Evolutionary conservation across 2,113 vertebrate genomes (phyloP).

Genomic region (Uropsilus gracilis): DNA sequence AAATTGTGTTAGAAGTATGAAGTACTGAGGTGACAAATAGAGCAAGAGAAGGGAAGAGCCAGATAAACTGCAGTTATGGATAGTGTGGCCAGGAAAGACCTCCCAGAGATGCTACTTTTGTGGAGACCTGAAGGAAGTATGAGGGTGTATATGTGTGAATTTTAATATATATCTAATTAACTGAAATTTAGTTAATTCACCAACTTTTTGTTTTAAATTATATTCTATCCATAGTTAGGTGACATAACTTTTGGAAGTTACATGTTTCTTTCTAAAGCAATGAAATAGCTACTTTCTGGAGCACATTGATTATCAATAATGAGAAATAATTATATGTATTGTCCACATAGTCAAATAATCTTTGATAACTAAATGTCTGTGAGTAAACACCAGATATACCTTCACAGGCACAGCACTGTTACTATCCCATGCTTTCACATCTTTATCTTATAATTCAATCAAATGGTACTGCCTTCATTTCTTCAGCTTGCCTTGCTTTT

Average conservation of each 20-base stretch:
- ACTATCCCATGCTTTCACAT: background rate
- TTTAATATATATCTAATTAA: background rate
- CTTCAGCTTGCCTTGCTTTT: background rate
- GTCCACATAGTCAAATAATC: background rate
- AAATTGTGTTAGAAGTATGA: background rate
- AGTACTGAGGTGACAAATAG: background rate
- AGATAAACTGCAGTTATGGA: background rate
- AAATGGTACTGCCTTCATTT: background rate
- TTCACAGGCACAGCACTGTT: background rate
- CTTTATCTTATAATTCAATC: background rate
- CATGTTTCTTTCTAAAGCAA: slow-evolving; percentile 19
- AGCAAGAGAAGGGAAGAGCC: background rate
- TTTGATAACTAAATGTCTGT: background rate
- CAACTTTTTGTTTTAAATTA: background rate
- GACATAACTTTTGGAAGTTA: background rate
- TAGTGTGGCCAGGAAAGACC: background rate
- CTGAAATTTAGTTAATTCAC: background rate
- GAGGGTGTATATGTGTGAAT: background rate
- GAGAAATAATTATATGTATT: background rate
- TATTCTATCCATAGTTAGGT: background rate
- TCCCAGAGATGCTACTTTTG: background rate
- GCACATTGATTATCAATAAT: background rate
- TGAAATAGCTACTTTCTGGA: background rate
- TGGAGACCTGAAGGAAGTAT: background rate
- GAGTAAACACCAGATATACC: background rate